Percentiles rank a stretch among this genome's conserved stretches.
Conservation (phyloP, 1,140 invertebrate genomes). For the Manduca sexta region DNA sequence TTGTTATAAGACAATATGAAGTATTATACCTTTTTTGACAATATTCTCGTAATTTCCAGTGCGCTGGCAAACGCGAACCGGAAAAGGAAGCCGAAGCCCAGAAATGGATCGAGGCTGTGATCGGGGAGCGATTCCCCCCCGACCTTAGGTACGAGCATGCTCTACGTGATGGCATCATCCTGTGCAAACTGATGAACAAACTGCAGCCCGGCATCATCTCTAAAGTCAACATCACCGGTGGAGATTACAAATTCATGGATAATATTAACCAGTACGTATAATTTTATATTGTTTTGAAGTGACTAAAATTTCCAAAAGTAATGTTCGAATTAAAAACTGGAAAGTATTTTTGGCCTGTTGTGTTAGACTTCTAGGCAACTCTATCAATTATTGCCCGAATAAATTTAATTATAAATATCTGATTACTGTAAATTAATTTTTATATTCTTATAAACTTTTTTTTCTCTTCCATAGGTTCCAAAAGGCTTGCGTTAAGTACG, state of each 20-base stretch:
- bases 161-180: slow-evolving; percentile 86
- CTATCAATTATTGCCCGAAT: too few relatives aligned
- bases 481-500: slow-evolving; percentile 88
- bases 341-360: too few relatives aligned
- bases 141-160: slow-evolving; percentile 83
- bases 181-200: slow-evolving; percentile 91
- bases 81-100: slow-evolving; percentile 88
- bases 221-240: slow-evolving; percentile 90
- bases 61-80: slow-evolving; percentile 87
- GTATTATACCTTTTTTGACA: too few relatives aligned
- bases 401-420: too few relatives aligned
- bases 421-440: too few relatives aligned
- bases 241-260: slow-evolving; percentile 96
- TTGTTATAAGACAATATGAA: background rate
- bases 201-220: slow-evolving; percentile 86
- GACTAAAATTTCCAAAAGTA: too few relatives aligned
- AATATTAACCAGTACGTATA: slow-evolving; percentile 88
- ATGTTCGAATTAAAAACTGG: too few relatives aligned
- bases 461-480: slow-evolving; percentile 81
- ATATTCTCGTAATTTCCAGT: too few relatives aligned
- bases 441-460: background rate
- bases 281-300: background rate
- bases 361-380: too few relatives aligned
- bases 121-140: slow-evolving; percentile 85
- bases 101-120: slow-evolving; percentile 90